Evolutionary conservation across 2,797 vertebrate species (phyloP).

Genomic region (Karalla daura): DNA sequence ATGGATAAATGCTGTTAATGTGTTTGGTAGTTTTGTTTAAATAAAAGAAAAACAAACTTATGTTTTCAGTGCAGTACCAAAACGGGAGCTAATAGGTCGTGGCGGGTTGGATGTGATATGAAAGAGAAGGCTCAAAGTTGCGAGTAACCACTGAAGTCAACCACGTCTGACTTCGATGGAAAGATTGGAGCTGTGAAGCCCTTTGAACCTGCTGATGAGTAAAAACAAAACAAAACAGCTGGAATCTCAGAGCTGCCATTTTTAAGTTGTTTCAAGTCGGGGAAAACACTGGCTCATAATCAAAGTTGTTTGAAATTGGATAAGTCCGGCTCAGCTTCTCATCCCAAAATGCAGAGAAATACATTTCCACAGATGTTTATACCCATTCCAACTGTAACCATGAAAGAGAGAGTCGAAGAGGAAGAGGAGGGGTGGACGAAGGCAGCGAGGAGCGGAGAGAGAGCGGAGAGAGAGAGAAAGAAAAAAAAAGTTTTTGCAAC

Average conservation of each 20-base stretch:
- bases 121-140: conserved; percentile 14
- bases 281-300: conserved; percentile 42
- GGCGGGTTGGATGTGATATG: background rate
- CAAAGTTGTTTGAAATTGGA: conserved; percentile 55
- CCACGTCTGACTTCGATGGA: background rate
- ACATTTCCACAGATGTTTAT: conserved; percentile 63
- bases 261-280: conserved; percentile 25
- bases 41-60: background rate
- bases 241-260: conserved; percentile 6
- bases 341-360: conserved; percentile 49
- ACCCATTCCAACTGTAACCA: conserved; percentile 64
- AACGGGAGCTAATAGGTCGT: background rate
- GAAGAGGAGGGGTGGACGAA: conserved; percentile 24
- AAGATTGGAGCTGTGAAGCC: background rate
- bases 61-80: background rate
- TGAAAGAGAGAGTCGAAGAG: conserved; percentile 50
- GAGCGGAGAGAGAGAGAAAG: background rate
- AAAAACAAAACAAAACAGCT: background rate
- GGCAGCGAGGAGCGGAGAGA: background rate
- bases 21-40: background rate
- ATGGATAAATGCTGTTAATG: background rate
- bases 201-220: background rate
- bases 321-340: conserved; percentile 31
- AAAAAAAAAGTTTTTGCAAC: conserved; percentile 65
- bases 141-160: background rate